phyloP scores from a whole-genome alignment of 2,113 vertebrate species.

The Muntiacus reevesi region DNA sequence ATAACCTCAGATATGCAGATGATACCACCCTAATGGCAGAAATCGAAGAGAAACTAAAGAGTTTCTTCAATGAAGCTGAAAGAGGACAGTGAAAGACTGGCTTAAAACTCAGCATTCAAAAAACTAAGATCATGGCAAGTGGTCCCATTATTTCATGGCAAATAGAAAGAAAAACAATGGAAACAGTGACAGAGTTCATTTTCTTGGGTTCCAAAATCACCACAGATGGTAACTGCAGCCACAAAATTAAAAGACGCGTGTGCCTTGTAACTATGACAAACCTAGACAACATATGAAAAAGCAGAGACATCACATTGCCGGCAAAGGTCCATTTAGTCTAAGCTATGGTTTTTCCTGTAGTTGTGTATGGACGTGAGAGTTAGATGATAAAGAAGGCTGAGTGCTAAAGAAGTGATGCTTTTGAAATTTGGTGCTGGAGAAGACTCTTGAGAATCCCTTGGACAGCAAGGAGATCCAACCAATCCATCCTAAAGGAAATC shows the following conservation, averaged over 20 bases:
- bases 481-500: not conserved
- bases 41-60: not conserved
- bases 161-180: not conserved
- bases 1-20: not conserved
- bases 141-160: not conserved
- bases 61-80: not conserved
- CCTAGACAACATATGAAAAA: not conserved
- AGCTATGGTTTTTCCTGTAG: not conserved
- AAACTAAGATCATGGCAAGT: not conserved
- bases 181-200: not conserved
- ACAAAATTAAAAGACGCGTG: not conserved
- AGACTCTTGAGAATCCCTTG: not conserved
- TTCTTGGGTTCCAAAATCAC: not conserved
- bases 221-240: not conserved
- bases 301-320: not conserved
- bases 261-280: not conserved
- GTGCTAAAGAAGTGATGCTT: not conserved
- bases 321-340: not conserved
- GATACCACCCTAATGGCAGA: not conserved
- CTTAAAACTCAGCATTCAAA: not conserved
- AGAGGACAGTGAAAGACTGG: not conserved
- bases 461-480: not conserved
- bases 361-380: not conserved
- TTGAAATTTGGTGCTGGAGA: not conserved
- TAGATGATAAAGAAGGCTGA: not conserved